Percentiles rank a stretch among this genome's conserved stretches.
phyloP scores from a whole-genome alignment of 2,113 vertebrate species.

The Nematolebias whitei region DNA sequence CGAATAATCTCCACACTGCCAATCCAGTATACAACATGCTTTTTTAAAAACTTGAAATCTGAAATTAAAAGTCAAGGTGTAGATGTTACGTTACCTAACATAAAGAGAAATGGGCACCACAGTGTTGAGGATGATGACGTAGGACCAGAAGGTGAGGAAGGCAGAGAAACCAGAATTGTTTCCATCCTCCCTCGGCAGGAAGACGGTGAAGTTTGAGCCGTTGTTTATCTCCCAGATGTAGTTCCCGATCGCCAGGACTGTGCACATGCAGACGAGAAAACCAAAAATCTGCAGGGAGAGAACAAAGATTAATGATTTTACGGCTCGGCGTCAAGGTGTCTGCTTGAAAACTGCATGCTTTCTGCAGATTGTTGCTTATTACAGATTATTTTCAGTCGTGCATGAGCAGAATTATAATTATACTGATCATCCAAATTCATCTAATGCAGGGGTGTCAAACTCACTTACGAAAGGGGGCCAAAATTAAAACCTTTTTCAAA shows the following conservation, averaged over 20 bases:
- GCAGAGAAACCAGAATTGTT: slow-evolving; percentile 78
- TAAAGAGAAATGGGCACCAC: slow-evolving; percentile 98
- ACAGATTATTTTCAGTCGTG: too few relatives aligned
- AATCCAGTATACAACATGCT: too few relatives aligned
- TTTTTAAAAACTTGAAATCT: too few relatives aligned
- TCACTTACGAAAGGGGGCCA: too few relatives aligned
- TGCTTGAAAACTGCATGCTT: too few relatives aligned
- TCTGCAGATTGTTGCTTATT: too few relatives aligned
- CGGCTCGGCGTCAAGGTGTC: too few relatives aligned
- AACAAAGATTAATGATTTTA: neutral
- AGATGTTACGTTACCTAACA: slow-evolving; percentile 84
- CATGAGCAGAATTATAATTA: too few relatives aligned
- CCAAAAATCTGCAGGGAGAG: slow-evolving; percentile 85
- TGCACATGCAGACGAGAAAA: slow-evolving; percentile 88
- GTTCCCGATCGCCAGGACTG: slow-evolving; percentile 89
- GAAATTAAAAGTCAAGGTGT: too few relatives aligned
- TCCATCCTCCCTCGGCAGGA: slow-evolving; percentile 83
- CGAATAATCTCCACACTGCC: slow-evolving; percentile 95
- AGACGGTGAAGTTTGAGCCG: slow-evolving; percentile 86
- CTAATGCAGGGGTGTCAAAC: too few relatives aligned
- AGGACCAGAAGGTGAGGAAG: slow-evolving; percentile 94
- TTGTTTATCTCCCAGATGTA: slow-evolving; percentile 85
- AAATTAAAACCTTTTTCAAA: too few relatives aligned
- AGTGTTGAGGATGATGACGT: slow-evolving; percentile 96
- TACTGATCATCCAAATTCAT: too few relatives aligned